These are phyloP conservation scores for Lycia hirtaria DNA, from an alignment of 2,888 invertebrate genomes.

Conservation along the genomic window DNA sequence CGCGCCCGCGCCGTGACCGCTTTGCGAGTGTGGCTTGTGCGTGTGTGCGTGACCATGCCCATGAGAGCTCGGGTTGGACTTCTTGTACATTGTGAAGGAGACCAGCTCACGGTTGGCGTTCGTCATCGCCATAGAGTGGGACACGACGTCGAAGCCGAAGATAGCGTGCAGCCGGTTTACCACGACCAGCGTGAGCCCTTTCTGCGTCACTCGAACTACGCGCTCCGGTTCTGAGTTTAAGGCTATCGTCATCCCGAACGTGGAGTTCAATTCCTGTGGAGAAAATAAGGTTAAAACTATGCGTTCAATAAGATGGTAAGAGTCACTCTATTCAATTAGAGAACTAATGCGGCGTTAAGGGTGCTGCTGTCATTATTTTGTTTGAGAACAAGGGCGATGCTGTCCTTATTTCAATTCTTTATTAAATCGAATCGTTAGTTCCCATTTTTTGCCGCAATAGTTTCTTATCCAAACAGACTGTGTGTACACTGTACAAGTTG, in stretches of 20 bases:
- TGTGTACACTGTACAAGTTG: too few relatives aligned
- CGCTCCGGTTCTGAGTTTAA: constrained; percentile 64
- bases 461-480: too few relatives aligned
- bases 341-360: too few relatives aligned
- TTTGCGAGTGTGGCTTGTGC: constrained; percentile 22
- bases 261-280: constrained; percentile 72
- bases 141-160: constrained; percentile 80
- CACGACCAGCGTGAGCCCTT: constrained; percentile 74
- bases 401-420: too few relatives aligned
- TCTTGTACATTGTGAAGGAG: constrained; percentile 81
- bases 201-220: constrained; percentile 73
- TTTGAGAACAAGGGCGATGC: too few relatives aligned
- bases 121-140: constrained; percentile 82
- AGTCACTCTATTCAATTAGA: too few relatives aligned
- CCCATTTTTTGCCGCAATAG: too few relatives aligned
- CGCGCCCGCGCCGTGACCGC: constrained; percentile 8
- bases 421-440: too few relatives aligned
- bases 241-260: constrained; percentile 68
- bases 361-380: too few relatives aligned
- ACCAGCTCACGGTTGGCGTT: constrained; percentile 79
- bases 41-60: constrained; percentile 53
- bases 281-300: not conserved
- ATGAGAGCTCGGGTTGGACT: constrained; percentile 60
- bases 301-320: not conserved
- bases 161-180: constrained; percentile 78